phyloP scores from a whole-genome alignment of 2,113 vertebrate genomes.

The Haemorhous mexicanus region DNA sequence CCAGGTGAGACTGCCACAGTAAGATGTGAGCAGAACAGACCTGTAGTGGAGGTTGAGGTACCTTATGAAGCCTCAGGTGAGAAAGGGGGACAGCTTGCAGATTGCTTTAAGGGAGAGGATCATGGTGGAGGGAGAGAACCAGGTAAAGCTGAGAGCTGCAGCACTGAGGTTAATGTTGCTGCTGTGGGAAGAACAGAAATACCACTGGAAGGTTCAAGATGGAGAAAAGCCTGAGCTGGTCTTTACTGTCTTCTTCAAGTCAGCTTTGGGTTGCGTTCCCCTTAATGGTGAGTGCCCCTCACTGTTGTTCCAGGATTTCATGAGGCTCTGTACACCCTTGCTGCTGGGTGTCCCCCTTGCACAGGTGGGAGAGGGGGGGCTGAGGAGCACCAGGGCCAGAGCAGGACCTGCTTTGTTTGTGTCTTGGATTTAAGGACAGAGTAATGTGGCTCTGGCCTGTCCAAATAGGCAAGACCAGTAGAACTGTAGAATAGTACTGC shows the following conservation, averaged over 20 bases:
- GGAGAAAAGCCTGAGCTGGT: neutral
- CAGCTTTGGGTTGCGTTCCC: neutral
- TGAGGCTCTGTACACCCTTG: neutral
- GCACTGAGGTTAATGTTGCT: neutral
- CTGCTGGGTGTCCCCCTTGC: accelerated
- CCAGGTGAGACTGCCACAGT: neutral
- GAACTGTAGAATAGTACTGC: neutral
- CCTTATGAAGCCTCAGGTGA: accelerated
- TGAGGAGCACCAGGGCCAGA: neutral
- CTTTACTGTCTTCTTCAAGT: neutral
- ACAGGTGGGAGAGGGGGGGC: accelerated
- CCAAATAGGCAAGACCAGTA: neutral
- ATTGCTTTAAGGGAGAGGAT: neutral
- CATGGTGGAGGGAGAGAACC: neutral
- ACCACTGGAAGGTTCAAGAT: neutral
- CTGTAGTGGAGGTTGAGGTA: neutral
- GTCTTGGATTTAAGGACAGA: neutral
- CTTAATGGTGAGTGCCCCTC: accelerated
- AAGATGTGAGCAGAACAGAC: accelerated
- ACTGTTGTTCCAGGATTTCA: accelerated
- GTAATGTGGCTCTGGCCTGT: neutral
- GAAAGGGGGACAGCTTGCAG: neutral
- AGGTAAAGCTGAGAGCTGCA: neutral
- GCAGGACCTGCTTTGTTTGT: neutral
- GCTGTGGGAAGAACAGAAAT: neutral